Evolutionary conservation across 2,797 vertebrate species (phyloP).

Genomic region (Melanotaenia boesemani): DNA sequence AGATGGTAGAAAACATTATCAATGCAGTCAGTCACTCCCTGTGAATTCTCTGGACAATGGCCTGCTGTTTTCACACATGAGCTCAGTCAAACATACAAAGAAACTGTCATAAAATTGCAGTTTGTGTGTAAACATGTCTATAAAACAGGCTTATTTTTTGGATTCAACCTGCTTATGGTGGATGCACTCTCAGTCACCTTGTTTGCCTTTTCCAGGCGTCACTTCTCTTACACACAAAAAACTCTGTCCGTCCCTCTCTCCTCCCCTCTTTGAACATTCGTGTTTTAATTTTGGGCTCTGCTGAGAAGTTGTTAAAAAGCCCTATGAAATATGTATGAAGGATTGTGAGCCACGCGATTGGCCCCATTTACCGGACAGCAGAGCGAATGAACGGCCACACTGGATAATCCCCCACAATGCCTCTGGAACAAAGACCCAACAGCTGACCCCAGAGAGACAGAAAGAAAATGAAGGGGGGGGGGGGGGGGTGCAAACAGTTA

Average conservation of each 20-base stretch:
- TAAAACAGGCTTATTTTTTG: neutral
- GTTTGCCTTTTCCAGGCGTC: slow-evolving; percentile 56
- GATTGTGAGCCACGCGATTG: slow-evolving; percentile 92
- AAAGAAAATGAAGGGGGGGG: slow-evolving; percentile 76
- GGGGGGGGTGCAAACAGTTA: slow-evolving; percentile 88
- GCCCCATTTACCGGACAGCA: slow-evolving; percentile 95
- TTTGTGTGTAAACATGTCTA: neutral
- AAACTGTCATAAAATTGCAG: neutral
- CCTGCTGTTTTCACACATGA: neutral
- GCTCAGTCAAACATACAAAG: neutral
- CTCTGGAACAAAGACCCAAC: slow-evolving; percentile 99
- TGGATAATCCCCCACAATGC: slow-evolving; percentile 99
- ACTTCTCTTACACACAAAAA: slow-evolving; percentile 10
- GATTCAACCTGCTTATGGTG: neutral
- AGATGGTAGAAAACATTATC: neutral
- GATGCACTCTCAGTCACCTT: slow-evolving; percentile 41
- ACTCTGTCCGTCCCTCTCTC: slow-evolving; percentile 63
- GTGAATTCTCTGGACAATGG: neutral
- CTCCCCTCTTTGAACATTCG: slow-evolving; percentile 82
- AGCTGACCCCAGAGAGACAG: slow-evolving; percentile 97
- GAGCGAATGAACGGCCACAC: slow-evolving; percentile 90
- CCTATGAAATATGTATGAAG: slow-evolving; percentile 86
- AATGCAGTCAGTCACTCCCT: neutral
- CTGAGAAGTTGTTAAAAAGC: slow-evolving; percentile 81
- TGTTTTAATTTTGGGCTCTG: slow-evolving; percentile 79